A percentile compares a stretch with the other conserved stretches of the same genome.
Conservation (phyloP, 2,888 invertebrate genomes). For the Orthosia incerta region DNA sequence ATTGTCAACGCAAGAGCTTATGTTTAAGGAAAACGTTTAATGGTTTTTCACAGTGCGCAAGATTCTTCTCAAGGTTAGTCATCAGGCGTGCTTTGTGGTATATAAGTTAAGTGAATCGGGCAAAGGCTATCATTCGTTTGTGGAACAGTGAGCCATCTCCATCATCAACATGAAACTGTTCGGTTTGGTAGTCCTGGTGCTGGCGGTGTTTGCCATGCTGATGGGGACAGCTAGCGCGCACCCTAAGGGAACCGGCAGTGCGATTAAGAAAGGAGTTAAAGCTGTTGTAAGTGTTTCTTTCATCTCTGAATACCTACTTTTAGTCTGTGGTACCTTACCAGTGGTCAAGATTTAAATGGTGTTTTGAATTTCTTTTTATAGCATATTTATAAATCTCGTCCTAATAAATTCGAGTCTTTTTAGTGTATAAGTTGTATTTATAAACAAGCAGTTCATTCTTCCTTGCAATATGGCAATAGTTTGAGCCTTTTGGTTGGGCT, state of each 20-base stretch:
- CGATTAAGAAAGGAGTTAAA: constrained; percentile 61
- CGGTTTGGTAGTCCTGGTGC: constrained; percentile 57
- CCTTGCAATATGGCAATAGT: too few species aligned
- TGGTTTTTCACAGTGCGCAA: constrained; percentile 42
- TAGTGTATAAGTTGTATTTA: too few species aligned
- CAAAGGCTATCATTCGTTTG: constrained; percentile 37
- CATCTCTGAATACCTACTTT: neutral
- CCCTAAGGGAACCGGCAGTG: constrained; percentile 61
- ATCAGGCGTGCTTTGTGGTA: constrained; percentile 29
- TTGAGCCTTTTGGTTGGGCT: too few species aligned
- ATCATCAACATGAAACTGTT: constrained; percentile 66
- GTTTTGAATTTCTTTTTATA: too few species aligned
- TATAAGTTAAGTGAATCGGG: constrained; percentile 35
- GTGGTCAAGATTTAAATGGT: neutral
- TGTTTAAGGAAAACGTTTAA: constrained; percentile 50
- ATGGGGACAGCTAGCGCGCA: constrained; percentile 56
- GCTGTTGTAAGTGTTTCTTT: constrained; percentile 62
- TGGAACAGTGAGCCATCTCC: constrained; percentile 31
- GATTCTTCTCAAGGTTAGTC: constrained; percentile 41
- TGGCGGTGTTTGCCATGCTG: constrained; percentile 67
- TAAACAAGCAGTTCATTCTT: too few species aligned
- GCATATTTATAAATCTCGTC: too few species aligned
- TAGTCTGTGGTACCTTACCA: neutral
- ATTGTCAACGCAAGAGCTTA: constrained; percentile 19
- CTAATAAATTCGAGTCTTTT: too few species aligned